Evolutionary conservation across 2,113 vertebrate genomes (phyloP).

Genomic region (Albula glossodonta): DNA sequence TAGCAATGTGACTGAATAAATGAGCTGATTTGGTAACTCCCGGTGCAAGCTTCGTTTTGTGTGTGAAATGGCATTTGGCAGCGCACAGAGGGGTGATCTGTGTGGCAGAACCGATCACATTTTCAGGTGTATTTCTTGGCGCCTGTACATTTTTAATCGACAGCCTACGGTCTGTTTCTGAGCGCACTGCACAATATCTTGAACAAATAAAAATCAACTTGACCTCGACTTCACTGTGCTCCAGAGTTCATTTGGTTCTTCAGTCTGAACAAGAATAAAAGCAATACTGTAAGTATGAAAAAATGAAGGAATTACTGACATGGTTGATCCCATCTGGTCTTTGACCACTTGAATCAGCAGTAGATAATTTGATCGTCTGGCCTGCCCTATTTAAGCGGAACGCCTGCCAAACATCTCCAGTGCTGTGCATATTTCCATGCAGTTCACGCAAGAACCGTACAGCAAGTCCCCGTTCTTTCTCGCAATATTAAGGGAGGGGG

Average conservation of each 20-base stretch:
- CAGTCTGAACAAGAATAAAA: not conserved
- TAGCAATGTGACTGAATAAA: not conserved
- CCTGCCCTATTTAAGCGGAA: not conserved
- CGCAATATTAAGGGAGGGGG: not conserved
- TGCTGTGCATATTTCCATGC: not conserved
- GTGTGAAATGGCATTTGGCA: not conserved
- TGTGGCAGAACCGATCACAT: not conserved
- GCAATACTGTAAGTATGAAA: no score
- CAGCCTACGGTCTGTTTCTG: no score
- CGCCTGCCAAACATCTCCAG: not conserved
- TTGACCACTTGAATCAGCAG: no score
- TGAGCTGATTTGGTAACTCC: not conserved
- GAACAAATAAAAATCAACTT: no score
- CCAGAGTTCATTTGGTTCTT: not conserved
- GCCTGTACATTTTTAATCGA: not conserved
- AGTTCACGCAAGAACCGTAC: not conserved
- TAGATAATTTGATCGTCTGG: no score
- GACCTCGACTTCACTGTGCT: not conserved
- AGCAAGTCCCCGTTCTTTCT: not conserved
- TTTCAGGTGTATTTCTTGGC: not conserved
- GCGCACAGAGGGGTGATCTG: not conserved
- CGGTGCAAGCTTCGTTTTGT: not conserved
- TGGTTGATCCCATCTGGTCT: no score
- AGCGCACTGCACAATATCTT: no score
- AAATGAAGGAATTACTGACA: no score